Percentiles rank a stretch among this genome's conserved stretches.
Conservation (phyloP, 1,140 invertebrate species). For the Eubasilissa regina region DNA sequence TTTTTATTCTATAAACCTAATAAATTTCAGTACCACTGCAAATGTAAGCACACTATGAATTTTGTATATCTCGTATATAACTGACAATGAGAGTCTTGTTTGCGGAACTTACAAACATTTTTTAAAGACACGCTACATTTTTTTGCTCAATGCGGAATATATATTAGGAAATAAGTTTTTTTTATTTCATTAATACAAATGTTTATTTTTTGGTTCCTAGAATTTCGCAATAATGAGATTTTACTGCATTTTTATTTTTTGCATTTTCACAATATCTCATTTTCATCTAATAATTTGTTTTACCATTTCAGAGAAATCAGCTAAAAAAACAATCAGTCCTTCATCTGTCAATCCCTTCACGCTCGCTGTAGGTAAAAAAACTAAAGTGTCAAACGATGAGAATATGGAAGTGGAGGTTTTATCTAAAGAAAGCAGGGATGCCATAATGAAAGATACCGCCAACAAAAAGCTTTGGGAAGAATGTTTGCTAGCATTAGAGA, state of each 20-base stretch:
- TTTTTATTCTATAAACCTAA: too few relatives aligned
- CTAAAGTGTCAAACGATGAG: slow-evolving; percentile 59
- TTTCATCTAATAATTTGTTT: not conserved
- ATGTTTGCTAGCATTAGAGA: slow-evolving; percentile 68
- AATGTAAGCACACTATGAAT: too few relatives aligned
- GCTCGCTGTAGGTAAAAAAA: slow-evolving; percentile 47
- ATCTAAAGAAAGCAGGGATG: slow-evolving; percentile 67
- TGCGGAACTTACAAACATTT: too few relatives aligned
- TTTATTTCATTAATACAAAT: too few relatives aligned
- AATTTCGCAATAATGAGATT: too few relatives aligned
- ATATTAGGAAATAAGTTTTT: too few relatives aligned
- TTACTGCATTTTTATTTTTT: not conserved
- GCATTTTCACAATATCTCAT: not conserved
- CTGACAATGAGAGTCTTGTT: too few relatives aligned
- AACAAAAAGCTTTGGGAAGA: slow-evolving; percentile 82
- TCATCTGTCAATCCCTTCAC: slow-evolving; percentile 51
- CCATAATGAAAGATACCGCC: slow-evolving; percentile 75
- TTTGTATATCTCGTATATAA: too few relatives aligned
- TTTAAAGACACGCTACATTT: too few relatives aligned
- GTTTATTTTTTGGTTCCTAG: too few relatives aligned
- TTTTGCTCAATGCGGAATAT: too few relatives aligned
- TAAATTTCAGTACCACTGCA: too few relatives aligned
- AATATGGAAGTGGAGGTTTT: slow-evolving; percentile 59
- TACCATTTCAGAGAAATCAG: slow-evolving; percentile 48
- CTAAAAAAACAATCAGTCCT: slow-evolving; percentile 38